Evolutionary conservation across 37 sponge, comb jelly and placozoan species (phyloP), one percentile per base, ranked within the genome.

Genomic region (Spongilla lacustris): DNA sequence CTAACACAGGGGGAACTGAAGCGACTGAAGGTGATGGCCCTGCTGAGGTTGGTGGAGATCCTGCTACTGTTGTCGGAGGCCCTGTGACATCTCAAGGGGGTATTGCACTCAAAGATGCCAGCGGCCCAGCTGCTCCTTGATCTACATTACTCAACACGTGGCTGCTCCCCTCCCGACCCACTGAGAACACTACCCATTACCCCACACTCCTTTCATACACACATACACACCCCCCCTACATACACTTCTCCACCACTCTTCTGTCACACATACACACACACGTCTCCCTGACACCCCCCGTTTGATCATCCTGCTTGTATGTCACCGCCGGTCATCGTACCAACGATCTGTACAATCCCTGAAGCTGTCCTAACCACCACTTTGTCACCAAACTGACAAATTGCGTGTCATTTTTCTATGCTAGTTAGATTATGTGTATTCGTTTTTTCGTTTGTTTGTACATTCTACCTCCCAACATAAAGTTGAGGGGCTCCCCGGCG

Each of bases 331-430:
- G 21, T 19, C 58, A 58, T 58, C 58, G 21, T 58, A 58, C 58
- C 58, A 58, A 58, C 58, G 58, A 58, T 58, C 58, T 58, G 14
- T 58, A 58, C 58, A 58, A 58, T 17, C 58, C 58, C 58, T 14
- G 58, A 58, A 17, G 4, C 58, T 58, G 58, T 58, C 58, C 58
- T 58, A 58, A 10, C 58, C 11, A 58, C 58, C 58, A 58, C 58
- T 58, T 58, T 58, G 58, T 58, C 58, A 58, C 58, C 58, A 58
- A 58, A 58, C 58, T 58, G 58, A 58, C 58, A 58, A 58, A 58
- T 58, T 58, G 58, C 58, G 58, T 58, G 58, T 14, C 58, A 58
- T 58, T 58, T 58, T 58, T 58, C 58, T 58, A 58, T 58, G 58
- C 4, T 58, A 58, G 58, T 17, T 58, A 58, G 58, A 17, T 13